Evolutionary conservation across 2,113 vertebrate species (phyloP).

Genomic region (Megalops atlanticus): DNA sequence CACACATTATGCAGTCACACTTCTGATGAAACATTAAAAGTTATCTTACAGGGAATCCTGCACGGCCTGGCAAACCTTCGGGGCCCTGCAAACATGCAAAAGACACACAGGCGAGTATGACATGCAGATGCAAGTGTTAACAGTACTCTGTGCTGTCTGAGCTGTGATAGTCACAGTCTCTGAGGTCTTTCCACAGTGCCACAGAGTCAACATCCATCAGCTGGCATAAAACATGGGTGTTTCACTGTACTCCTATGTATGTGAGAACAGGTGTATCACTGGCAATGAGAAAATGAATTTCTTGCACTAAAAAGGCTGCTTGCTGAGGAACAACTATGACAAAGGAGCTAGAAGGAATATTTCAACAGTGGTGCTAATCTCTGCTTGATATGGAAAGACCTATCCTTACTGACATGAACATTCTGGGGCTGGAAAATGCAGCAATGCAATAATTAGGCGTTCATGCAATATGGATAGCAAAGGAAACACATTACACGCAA

Average conservation of each 20-base stretch:
- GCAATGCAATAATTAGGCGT: background rate
- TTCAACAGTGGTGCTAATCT: background rate
- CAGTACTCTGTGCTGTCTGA: background rate
- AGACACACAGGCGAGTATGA: conserved; percentile 14
- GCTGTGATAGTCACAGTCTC: background rate
- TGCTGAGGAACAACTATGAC: too few species aligned
- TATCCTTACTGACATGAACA: background rate
- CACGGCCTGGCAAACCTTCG: conserved; percentile 66
- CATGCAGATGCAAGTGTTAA: conserved; percentile 12
- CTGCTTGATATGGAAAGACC: background rate
- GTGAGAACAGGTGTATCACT: background rate
- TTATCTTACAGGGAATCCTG: conserved; percentile 72
- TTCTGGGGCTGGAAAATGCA: background rate
- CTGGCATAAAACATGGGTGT: background rate
- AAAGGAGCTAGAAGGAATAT: background rate
- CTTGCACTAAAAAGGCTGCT: too few species aligned
- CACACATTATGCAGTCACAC: background rate
- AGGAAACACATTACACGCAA: background rate
- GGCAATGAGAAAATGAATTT: background rate
- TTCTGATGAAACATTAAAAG: conserved; percentile 10
- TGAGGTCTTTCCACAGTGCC: conserved; percentile 2
- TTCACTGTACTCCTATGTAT: background rate
- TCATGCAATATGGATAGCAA: background rate
- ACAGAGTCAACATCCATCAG: background rate
- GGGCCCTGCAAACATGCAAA: conserved; percentile 64